Evolutionary conservation across 2,888 invertebrate species (phyloP).

Genomic region (Coelopa pilipes): DNA sequence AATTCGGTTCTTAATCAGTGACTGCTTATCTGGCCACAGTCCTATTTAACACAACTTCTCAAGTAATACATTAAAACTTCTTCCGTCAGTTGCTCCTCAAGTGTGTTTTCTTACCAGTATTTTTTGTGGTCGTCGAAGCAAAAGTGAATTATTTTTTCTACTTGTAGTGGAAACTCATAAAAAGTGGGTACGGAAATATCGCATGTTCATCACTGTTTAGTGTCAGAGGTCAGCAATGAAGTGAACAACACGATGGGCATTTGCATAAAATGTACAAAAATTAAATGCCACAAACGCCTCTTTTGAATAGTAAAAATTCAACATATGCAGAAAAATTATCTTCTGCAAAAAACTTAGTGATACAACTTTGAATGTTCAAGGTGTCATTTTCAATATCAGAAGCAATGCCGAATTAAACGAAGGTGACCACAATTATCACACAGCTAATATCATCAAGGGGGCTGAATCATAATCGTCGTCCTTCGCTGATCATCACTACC

Average conservation of each 20-base stretch:
- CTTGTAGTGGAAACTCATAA: no score
- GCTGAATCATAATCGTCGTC: background rate
- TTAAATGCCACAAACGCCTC: constrained; percentile 1
- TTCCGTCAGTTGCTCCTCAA: background rate
- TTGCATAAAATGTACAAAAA: background rate
- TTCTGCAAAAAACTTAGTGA: background rate
- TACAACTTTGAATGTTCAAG: background rate
- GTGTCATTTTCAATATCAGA: background rate
- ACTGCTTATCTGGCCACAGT: constrained; percentile 19
- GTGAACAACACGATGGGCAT: background rate
- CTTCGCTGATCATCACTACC: background rate
- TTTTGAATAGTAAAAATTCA: constrained; percentile 25
- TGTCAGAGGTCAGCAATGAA: background rate
- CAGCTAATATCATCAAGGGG: constrained; percentile 1
- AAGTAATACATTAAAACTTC: constrained; percentile 19
- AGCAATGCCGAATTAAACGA: background rate
- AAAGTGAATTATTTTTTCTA: background rate
- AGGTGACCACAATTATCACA: constrained; percentile 25
- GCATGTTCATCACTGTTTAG: constrained; percentile 4
- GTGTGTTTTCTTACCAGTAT: constrained; percentile 13
- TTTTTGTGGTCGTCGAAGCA: background rate
- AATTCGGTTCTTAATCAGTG: background rate
- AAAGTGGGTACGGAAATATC: background rate
- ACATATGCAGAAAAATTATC: background rate
- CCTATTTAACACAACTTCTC: constrained; percentile 11